Conservation (phyloP, 2,797 vertebrate genomes). For the Decapterus maruadsi region DNA sequence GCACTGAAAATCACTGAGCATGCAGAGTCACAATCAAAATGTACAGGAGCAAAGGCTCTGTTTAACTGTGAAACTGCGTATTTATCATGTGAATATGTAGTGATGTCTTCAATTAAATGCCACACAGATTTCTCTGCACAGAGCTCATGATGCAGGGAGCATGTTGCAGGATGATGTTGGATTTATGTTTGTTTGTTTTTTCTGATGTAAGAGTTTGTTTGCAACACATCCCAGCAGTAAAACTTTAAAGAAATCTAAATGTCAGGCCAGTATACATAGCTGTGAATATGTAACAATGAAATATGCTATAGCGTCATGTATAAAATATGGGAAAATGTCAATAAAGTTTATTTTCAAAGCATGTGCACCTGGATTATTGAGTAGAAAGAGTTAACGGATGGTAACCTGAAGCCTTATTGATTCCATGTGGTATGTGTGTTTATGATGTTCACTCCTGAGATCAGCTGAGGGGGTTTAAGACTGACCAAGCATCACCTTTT, state of each 20-base stretch:
- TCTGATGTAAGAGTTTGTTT: neutral
- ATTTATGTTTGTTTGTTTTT: neutral
- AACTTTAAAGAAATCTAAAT: neutral
- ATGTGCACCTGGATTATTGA: neutral
- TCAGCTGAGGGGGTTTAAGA: conserved; percentile 22
- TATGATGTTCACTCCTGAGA: neutral
- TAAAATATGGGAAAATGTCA: conserved; percentile 25
- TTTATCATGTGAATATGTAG: neutral
- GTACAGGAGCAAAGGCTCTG: neutral
- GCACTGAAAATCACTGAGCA: conserved; percentile 8
- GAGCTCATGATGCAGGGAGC: neutral
- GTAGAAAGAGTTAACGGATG: neutral
- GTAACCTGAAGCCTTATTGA: neutral
- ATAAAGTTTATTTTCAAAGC: conserved; percentile 70
- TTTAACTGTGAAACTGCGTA: conserved; percentile 4
- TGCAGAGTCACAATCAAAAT: neutral
- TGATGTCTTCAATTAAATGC: conserved; percentile 21
- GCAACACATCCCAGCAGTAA: neutral
- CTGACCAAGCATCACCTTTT: conserved; percentile 39
- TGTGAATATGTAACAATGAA: conserved; percentile 11
- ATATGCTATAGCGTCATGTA: conserved; percentile 50
- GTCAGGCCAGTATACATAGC: conserved; percentile 18
- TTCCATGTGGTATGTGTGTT: neutral
- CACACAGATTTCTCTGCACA: neutral
- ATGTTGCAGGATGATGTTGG: neutral